Evolutionary conservation across 2,797 vertebrate species (phyloP).

Genomic region (Onychomys leucogaster): DNA sequence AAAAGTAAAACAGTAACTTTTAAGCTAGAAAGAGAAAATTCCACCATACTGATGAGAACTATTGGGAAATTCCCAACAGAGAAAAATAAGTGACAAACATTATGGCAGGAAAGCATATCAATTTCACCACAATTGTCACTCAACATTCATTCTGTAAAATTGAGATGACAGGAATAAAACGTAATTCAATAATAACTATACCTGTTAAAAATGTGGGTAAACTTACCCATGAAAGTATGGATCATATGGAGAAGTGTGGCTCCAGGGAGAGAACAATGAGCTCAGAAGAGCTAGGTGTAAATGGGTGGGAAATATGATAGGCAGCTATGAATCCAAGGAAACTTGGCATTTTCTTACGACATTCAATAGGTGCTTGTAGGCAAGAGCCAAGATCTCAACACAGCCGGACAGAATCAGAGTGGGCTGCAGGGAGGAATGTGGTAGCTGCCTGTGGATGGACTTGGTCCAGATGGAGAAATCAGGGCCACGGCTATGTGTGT

Average conservation of each 20-base stretch:
- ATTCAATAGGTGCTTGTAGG: neutral
- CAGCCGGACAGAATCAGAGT: neutral
- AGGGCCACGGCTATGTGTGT: neutral
- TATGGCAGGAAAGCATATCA: neutral
- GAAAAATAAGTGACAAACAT: slow-evolving; percentile 15
- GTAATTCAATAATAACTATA: slow-evolving; percentile 34
- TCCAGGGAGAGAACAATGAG: neutral
- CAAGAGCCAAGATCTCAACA: rapidly evolving
- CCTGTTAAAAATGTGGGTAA: slow-evolving; percentile 14
- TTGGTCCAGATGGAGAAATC: neutral
- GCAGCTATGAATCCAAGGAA: neutral
- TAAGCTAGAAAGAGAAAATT: neutral
- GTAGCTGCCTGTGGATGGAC: rapidly evolving
- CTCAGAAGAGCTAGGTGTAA: neutral
- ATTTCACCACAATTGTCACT: slow-evolving; percentile 8
- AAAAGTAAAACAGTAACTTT: neutral
- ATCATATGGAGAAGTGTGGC: neutral
- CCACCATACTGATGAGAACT: neutral
- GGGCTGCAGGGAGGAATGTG: neutral
- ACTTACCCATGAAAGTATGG: neutral
- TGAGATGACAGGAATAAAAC: slow-evolving; percentile 31
- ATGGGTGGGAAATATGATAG: neutral
- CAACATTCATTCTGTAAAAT: neutral
- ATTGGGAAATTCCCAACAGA: neutral
- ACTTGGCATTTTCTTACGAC: neutral